Conservation (phyloP, 2,113 vertebrate genomes). For the Scartelaos histophorus region DNA sequence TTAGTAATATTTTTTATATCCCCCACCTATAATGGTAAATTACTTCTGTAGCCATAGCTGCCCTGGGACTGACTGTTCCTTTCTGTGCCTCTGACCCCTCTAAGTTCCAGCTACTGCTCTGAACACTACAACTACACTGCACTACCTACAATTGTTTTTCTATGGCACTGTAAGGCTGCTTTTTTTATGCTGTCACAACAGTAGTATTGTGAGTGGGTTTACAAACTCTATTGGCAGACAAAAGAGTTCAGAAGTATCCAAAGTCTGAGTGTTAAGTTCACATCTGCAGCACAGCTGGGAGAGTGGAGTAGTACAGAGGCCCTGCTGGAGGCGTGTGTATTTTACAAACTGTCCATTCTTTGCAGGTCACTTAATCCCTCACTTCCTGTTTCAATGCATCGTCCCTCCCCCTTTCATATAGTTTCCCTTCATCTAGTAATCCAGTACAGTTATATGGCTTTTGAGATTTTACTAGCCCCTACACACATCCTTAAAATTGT, state of each 20-base stretch:
- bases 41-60: no score
- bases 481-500: no score
- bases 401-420: conserved; percentile 24
- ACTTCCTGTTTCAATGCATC: conserved; percentile 27
- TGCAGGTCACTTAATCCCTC: conserved; percentile 38
- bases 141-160: no score
- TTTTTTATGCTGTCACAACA: background rate
- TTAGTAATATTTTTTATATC: no score
- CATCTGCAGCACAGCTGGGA: conserved; percentile 71
- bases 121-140: no score
- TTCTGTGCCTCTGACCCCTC: no score
- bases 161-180: background rate
- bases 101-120: no score
- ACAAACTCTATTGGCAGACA: background rate
- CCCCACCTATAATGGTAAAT: no score
- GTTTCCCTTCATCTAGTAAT: conserved; percentile 47
- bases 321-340: conserved; percentile 20
- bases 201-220: background rate
- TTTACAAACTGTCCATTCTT: conserved; percentile 30
- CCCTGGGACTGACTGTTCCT: no score
- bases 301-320: conserved; percentile 16
- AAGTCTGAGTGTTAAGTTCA: conserved; percentile 38
- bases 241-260: conserved; percentile 6
- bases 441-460: background rate
- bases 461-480: no score